Percentiles rank a stretch among this genome's conserved stretches.
phyloP scores from a whole-genome alignment of 2,888 invertebrate species.

The Lasioglossum zephyrum region DNA sequence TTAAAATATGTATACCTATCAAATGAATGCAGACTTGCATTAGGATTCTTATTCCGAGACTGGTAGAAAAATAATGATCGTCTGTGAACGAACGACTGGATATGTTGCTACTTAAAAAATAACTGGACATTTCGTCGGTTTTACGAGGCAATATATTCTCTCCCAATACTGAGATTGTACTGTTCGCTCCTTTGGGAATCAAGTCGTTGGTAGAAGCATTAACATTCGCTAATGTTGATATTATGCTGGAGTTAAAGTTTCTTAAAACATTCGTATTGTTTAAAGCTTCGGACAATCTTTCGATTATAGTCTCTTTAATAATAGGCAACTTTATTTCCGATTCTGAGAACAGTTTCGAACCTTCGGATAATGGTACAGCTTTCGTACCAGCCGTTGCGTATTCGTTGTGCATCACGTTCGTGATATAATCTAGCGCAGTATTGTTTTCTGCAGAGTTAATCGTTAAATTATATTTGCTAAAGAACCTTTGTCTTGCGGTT shows the following conservation, averaged over 20 bases:
- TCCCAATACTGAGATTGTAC: slow-evolving; percentile 45
- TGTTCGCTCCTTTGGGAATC: slow-evolving; percentile 39
- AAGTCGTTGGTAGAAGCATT: slow-evolving; percentile 48
- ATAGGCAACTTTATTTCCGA: slow-evolving; percentile 54
- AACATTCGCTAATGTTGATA: slow-evolving; percentile 46
- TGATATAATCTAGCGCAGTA: slow-evolving; percentile 33
- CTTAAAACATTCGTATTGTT: slow-evolving; percentile 59
- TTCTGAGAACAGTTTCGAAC: slow-evolving; percentile 58
- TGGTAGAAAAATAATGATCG: slow-evolving; percentile 76
- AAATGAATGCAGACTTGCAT: slow-evolving; percentile 96
- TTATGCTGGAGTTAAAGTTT: slow-evolving; percentile 66
- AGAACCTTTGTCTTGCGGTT: slow-evolving; percentile 52
- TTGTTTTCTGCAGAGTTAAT: slow-evolving; percentile 43
- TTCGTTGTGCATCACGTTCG: slow-evolving; percentile 59
- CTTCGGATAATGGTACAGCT: slow-evolving; percentile 36
- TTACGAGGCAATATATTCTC: slow-evolving; percentile 12
- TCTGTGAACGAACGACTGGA: slow-evolving; percentile 52
- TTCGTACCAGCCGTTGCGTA: slow-evolving; percentile 46
- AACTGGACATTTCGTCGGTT: slow-evolving; percentile 37
- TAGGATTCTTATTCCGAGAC: slow-evolving; percentile 89
- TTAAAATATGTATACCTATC: slow-evolving; percentile 95
- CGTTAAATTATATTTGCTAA: slow-evolving; percentile 36
- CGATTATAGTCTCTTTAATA: slow-evolving; percentile 35
- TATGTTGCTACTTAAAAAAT: slow-evolving; percentile 56
- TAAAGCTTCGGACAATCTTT: slow-evolving; percentile 55